phyloP scores from a whole-genome alignment of 2,113 vertebrate genomes.

The Coracopsis vasa region DNA sequence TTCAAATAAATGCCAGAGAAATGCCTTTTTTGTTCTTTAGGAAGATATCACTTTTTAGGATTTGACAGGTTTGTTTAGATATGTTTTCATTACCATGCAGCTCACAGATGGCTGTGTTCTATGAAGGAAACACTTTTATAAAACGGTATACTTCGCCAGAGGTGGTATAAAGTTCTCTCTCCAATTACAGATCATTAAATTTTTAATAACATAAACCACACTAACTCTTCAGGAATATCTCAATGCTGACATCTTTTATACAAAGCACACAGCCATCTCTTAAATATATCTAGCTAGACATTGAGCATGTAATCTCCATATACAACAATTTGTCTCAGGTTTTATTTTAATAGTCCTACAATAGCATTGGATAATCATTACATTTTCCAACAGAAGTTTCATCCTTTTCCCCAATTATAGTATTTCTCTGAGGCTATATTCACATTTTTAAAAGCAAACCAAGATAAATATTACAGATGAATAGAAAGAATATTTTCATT shows the following conservation, averaged over 20 bases:
- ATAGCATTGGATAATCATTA: background rate
- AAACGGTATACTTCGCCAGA: background rate
- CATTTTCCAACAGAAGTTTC: background rate
- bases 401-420: background rate
- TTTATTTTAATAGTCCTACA: background rate
- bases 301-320: background rate
- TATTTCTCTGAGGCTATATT: background rate
- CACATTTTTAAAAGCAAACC: background rate
- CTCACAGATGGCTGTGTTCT: background rate
- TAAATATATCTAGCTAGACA: background rate
- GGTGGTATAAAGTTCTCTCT: background rate
- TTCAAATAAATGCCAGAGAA: background rate
- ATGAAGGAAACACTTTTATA: background rate
- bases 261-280: background rate
- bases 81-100: background rate
- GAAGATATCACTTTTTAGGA: background rate
- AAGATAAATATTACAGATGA: background rate
- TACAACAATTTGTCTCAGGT: background rate
- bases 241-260: background rate
- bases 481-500: background rate
- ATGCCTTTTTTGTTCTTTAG: background rate
- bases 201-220: background rate
- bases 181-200: background rate
- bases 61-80: background rate
- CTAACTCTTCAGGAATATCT: background rate